Evolutionary conservation across 1,140 invertebrate genomes (phyloP).

Genomic region (Maconellicoccus hirsutus): DNA sequence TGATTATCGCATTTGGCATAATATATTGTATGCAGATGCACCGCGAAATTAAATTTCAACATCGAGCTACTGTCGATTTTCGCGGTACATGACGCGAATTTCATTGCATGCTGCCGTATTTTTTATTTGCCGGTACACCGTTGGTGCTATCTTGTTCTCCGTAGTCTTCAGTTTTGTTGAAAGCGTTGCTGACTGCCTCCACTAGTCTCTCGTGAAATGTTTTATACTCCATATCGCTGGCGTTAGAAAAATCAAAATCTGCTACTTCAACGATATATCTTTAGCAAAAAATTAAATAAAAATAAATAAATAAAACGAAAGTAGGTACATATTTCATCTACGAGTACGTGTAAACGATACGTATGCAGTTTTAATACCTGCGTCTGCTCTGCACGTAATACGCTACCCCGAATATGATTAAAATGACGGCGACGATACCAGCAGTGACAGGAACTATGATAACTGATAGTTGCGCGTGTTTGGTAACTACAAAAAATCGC

Average conservation of each 20-base stretch:
- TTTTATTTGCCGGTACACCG: conserved; percentile 27
- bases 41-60: not conserved
- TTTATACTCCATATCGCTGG: conserved; percentile 67
- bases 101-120: conserved; percentile 34
- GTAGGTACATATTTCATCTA: too few relatives aligned
- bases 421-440: conserved; percentile 59
- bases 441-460: conserved; percentile 72
- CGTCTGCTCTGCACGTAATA: conserved; percentile 67
- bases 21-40: not conserved
- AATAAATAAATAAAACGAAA: too few relatives aligned
- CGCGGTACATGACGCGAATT: not conserved
- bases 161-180: conserved; percentile 32
- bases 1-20: too few relatives aligned
- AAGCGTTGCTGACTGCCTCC: conserved; percentile 58
- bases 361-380: conserved; percentile 38
- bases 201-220: conserved; percentile 64
- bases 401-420: conserved; percentile 71
- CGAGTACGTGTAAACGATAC: not conserved
- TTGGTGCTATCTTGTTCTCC: conserved; percentile 29
- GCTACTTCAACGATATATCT: conserved; percentile 72
- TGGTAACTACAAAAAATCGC: conserved; percentile 43
- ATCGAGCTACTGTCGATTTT: not conserved
- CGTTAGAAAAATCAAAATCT: conserved; percentile 73
- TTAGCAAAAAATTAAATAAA: conserved; percentile 32
- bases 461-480: conserved; percentile 65